Conservation (phyloP, 2,113 vertebrate genomes). For the Arenaria interpres region DNA sequence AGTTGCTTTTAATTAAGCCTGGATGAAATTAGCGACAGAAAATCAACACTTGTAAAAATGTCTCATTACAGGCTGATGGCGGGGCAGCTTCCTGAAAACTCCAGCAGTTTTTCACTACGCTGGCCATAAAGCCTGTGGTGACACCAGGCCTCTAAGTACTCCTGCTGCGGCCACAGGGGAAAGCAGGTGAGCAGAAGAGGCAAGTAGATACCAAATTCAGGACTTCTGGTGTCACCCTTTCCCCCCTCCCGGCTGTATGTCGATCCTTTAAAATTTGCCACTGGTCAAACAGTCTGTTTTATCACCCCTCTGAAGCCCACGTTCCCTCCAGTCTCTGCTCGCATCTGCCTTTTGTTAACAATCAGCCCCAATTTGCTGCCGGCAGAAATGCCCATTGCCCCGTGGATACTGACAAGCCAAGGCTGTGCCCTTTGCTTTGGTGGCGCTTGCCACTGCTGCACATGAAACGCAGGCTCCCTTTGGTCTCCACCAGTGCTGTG, state of each 20-base stretch:
- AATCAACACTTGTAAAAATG: slow-evolving; percentile 43
- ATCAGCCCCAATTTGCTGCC: neutral
- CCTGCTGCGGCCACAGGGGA: neutral
- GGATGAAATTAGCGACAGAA: slow-evolving; percentile 35
- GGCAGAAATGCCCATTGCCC: neutral
- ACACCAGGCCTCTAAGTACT: neutral
- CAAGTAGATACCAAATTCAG: neutral
- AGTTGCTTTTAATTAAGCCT: slow-evolving; percentile 50
- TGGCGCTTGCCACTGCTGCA: rapidly evolving
- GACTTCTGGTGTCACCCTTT: neutral
- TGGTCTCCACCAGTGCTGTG: rapidly evolving
- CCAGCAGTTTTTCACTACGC: neutral
- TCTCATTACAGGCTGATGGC: neutral
- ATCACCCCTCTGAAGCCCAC: rapidly evolving
- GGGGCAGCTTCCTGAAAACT: neutral
- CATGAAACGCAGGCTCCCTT: rapidly evolving
- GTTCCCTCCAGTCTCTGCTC: neutral
- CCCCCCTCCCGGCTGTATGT: rapidly evolving
- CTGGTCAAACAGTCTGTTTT: rapidly evolving
- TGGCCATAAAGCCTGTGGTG: neutral
- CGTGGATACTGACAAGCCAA: too few relatives aligned
- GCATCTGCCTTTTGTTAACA: neutral
- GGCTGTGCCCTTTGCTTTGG: neutral
- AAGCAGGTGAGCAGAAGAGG: neutral
- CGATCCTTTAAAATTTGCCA: neutral